Conservation (phyloP, 2,113 vertebrate species). For the Damaliscus lunatus region DNA sequence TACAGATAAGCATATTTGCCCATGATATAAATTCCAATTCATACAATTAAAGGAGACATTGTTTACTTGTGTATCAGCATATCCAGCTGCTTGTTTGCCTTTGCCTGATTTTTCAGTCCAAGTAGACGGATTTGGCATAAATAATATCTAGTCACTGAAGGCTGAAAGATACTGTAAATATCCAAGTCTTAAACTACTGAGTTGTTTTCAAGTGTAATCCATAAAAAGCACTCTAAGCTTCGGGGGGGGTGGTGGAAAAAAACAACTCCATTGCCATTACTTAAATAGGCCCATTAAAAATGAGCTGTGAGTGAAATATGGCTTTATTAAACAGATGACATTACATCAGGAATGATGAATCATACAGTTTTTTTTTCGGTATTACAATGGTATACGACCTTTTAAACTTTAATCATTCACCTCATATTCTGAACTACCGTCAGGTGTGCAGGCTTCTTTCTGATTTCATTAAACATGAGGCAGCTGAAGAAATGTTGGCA, state of each 20-base stretch:
- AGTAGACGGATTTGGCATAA: constrained; percentile 76
- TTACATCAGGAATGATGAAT: constrained; percentile 80
- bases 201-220: constrained; percentile 38
- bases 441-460: constrained; percentile 71
- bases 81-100: constrained; percentile 78
- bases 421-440: constrained; percentile 56
- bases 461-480: constrained; percentile 51
- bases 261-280: constrained; percentile 45
- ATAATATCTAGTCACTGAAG: constrained; percentile 71
- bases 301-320: constrained; percentile 71
- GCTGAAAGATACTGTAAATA: constrained; percentile 74
- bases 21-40: constrained; percentile 73
- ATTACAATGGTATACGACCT: constrained; percentile 73
- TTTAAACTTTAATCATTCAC: constrained; percentile 74
- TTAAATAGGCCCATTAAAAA: constrained; percentile 81
- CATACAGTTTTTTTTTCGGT: constrained; percentile 77
- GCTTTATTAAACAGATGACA: constrained; percentile 81
- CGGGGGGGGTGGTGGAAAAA: background rate
- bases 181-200: constrained; percentile 58
- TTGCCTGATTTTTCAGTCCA: constrained; percentile 76
- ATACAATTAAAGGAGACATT: constrained; percentile 77
- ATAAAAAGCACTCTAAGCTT: constrained; percentile 64
- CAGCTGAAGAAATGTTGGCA: background rate
- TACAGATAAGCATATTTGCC: constrained; percentile 18
- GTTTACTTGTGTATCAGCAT: constrained; percentile 81